phyloP scores from a whole-genome alignment of 2,797 vertebrate genomes.

The Cetoscarus ocellatus region DNA sequence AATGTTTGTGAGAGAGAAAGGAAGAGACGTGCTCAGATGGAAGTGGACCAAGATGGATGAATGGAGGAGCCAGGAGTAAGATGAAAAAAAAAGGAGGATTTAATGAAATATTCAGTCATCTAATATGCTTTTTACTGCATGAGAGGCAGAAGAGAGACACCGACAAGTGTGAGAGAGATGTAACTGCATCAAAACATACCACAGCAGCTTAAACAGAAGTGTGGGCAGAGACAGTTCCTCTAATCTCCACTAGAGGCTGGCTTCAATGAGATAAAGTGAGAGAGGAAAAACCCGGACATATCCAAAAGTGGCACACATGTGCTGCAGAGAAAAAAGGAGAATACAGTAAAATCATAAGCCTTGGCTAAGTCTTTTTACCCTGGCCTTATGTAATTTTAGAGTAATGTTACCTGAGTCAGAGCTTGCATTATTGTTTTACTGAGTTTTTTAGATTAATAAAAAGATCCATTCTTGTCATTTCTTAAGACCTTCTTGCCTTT shows the following conservation, averaged over 20 bases:
- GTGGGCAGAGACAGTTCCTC: conserved; percentile 20
- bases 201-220: background rate
- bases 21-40: conserved; percentile 4
- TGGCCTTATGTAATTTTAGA: too few relatives aligned
- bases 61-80: background rate
- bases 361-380: too few relatives aligned
- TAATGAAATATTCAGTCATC: background rate
- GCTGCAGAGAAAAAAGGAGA: background rate
- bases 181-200: background rate
- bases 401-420: too few relatives aligned
- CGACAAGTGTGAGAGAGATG: background rate
- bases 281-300: background rate
- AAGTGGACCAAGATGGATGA: conserved; percentile 10
- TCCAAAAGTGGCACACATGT: background rate
- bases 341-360: background rate
- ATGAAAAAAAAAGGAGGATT: background rate
- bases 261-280: conserved; percentile 2
- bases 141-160: background rate
- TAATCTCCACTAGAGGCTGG: conserved; percentile 67
- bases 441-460: too few relatives aligned
- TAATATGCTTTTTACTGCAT: background rate
- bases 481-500: too few relatives aligned
- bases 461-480: too few relatives aligned
- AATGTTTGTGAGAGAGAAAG: conserved; percentile 23
- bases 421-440: too few relatives aligned